phyloP scores from a whole-genome alignment of 2,113 vertebrate species.

The Sporophila hypoxantha region DNA sequence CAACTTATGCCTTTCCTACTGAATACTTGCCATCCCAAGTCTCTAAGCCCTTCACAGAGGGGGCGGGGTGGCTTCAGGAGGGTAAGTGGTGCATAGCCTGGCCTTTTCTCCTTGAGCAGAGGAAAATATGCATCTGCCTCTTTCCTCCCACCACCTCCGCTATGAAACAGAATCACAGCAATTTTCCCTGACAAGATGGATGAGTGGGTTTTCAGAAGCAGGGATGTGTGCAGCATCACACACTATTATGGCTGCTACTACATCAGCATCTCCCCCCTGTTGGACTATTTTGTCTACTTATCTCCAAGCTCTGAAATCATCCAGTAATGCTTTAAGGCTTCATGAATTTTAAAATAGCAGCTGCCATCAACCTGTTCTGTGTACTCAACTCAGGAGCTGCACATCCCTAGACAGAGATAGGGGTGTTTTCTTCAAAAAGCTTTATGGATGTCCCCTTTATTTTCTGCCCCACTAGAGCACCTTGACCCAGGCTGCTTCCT shows the following conservation, averaged over 20 bases:
- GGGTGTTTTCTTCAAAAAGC: not conserved
- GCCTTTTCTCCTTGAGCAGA: constrained; percentile 5
- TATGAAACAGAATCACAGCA: constrained; percentile 6
- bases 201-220: constrained; percentile 28
- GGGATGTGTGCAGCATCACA: not conserved
- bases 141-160: constrained; percentile 6
- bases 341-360: constrained; percentile 27
- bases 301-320: constrained; percentile 10
- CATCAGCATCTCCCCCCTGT: not conserved
- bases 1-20: not conserved
- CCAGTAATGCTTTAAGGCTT: not conserved
- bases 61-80: not conserved
- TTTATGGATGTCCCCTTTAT: not conserved
- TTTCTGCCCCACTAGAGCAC: not conserved
- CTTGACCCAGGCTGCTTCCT: not conserved
- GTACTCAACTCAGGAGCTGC: not conserved
- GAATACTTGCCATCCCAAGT: not conserved
- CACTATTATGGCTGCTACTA: constrained; percentile 31
- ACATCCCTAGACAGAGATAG: not conserved
- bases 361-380: not conserved
- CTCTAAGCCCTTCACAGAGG: not conserved
- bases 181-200: constrained; percentile 8
- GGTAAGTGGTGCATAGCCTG: not conserved
- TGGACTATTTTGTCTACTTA: constrained; percentile 42
- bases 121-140: not conserved